Evolutionary conservation across 2,888 invertebrate species (phyloP), one percentile per base, ranked within the genome.

Genomic region (Sthenelais limicola): DNA sequence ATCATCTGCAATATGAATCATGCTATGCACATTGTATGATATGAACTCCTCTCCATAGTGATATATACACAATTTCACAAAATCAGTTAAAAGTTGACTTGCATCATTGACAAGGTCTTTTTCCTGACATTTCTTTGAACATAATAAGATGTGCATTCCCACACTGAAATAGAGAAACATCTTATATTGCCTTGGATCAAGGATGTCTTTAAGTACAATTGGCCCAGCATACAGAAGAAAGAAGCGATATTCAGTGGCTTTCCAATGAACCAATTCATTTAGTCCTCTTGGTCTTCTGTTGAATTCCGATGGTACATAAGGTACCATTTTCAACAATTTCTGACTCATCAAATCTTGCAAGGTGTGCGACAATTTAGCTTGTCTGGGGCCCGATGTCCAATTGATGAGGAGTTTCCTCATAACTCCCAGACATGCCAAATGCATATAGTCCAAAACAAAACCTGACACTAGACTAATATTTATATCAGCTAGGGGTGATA

Each of bases 281-380:
- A 52, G 21, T 52, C 52, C 52, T 52, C 52, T 9, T 15, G 52
- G 52, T 24, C 24, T 52, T 52, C 52, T 52, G 21, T 52, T 52
- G 52, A 52, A n/a, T 21, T 52, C 52, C 9, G 52, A 15, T 52
- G 52, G 52, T n/a, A 21, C 21, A 21, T 52, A 52, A 9, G 9
- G 52, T 24, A 9, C 24, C 15, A 52, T 52, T 9, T 15, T 21
- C 24, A 9, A 9, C 9, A n/a, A 21, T 15, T 52, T 9, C 9
- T 52, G 15, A 52, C 15, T 15, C 9, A 52, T 21, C 24, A 9
- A 9, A 15, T 21, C 21, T 24, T n/a, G 15, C 9, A 18, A 9
- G 9, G 21, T 21, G 21, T 9, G 7, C 7, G 52, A 15, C 52
- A 52, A 21, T 52, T 24, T 52, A 21, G 9, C 9, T 9, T 12